These are phyloP conservation scores for Nymphalis io DNA, from an alignment of 1,140 invertebrate species.

Conservation along the genomic window DNA sequence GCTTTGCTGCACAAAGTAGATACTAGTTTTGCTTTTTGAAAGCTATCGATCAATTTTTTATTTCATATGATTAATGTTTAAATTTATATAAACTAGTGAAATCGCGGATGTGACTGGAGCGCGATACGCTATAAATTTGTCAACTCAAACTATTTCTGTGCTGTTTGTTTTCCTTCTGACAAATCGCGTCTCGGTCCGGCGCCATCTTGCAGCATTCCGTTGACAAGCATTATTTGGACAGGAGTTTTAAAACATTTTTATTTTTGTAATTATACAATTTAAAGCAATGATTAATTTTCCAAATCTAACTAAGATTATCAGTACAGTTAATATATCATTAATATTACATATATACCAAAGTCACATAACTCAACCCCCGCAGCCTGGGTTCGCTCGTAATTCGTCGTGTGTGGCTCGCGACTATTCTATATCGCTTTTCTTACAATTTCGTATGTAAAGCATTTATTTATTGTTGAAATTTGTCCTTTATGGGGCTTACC, in stretches of 20 bases:
- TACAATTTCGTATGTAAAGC: conserved; percentile 20
- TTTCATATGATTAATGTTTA: neutral
- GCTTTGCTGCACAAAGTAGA: no score
- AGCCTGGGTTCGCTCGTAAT: conserved; percentile 63
- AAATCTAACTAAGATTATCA: conserved; percentile 1
- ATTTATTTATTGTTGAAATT: conserved; percentile 14
- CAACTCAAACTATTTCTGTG: conserved; percentile 66
- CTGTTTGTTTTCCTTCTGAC: conserved; percentile 72
- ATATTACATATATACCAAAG: conserved; percentile 67
- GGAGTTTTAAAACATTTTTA: neutral
- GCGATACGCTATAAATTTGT: conserved; percentile 65
- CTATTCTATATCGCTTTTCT: conserved; percentile 54
- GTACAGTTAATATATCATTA: conserved; percentile 58
- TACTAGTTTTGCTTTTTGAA: no score
- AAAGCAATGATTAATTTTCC: neutral
- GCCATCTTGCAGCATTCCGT: conserved; percentile 56
- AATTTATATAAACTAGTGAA: conserved; percentile 39
- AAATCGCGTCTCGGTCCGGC: conserved; percentile 56
- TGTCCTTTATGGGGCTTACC: conserved; percentile 19
- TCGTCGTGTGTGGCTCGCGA: conserved; percentile 75
- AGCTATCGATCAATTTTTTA: neutral
- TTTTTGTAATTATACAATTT: neutral
- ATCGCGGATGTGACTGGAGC: conserved; percentile 41
- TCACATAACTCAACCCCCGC: conserved; percentile 62
- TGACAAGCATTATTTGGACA: conserved; percentile 43